Conservation (phyloP, 2,888 invertebrate species). For the Apotomis betuletana region DNA sequence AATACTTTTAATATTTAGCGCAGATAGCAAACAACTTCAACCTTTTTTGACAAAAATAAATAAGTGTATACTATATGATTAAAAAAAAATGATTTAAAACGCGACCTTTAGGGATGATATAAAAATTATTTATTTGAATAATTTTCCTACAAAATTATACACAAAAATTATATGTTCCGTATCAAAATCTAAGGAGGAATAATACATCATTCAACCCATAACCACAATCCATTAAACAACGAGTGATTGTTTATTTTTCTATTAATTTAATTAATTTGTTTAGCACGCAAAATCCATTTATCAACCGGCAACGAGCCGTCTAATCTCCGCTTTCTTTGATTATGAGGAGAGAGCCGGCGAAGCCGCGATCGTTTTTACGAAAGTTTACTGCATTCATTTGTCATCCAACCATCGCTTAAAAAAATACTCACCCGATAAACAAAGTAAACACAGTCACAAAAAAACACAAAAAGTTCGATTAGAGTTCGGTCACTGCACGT, state of each 20-base stretch:
- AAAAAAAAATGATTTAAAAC: no score
- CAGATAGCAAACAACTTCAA: no score
- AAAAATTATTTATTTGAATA: no score
- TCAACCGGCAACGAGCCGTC: conserved; percentile 50
- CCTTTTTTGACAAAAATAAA: no score
- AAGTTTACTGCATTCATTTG: conserved; percentile 48
- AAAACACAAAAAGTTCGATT: conserved; percentile 62
- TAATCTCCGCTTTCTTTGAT: conserved; percentile 63
- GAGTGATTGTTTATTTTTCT: conserved; percentile 18
- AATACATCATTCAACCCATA: background rate
- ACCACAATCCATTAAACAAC: background rate
- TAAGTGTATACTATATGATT: no score
- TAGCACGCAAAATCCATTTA: conserved; percentile 48
- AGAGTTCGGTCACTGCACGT: conserved; percentile 70
- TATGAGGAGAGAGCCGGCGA: conserved; percentile 58
- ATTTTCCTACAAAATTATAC: no score
- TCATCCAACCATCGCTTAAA: conserved; percentile 42
- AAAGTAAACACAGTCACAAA: conserved; percentile 66
- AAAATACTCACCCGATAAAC: conserved; percentile 55
- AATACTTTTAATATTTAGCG: no score
- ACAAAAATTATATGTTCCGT: no score
- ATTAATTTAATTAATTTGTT: conserved; percentile 36
- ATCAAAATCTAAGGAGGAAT: background rate
- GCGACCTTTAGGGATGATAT: no score
- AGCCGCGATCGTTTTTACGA: conserved; percentile 53